Evolutionary conservation across 2,888 invertebrate genomes (phyloP), one percentile per base, ranked within the genome.

Genomic region (Hypena proboscidalis): DNA sequence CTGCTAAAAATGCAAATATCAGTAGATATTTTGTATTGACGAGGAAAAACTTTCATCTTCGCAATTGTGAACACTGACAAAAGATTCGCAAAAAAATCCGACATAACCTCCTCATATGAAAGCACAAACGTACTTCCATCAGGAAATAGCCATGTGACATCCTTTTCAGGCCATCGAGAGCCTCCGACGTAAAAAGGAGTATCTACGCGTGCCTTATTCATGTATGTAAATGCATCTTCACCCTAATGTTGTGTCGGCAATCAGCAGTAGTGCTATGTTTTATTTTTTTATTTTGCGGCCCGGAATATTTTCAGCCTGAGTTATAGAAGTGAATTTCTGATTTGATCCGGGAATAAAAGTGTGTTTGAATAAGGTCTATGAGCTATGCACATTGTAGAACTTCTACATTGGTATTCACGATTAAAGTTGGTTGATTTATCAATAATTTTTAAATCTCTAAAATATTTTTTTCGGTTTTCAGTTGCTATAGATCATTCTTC

Each of bases 221-320:
- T 68, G 33, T 67, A 68, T 68, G 67, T 52, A 62, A 67, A 68
- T 67, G 53, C 49, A 48, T 19, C 45, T 33, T 39, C 47, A 47
- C 25, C 51, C 56, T 69, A 59, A 61, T 56, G 56, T 49, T 48
- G 50, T 54, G 54, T 55, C 54, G 46, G 55, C 55, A 67, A 67
- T 67, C 64, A 60, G 52, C 32, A 48, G 48, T 44, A 56, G 56
- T 52, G 31, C 32, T 51, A 15, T 35, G 41, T 56, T 58, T 58
- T 52, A 46, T 52, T 53, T 56, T 58, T 58, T 52, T 44, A 50
- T 53, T 56, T 49, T 45, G 14, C 37, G 25, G 13, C 4, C 11
- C 29, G 13, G 27, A 43, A 55, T 57, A 54, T 54, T 52, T 51
- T 32, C 14, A 31, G 30, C 27, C 26, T 30, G 34, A 36, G 21